Conservation (phyloP, 1,140 invertebrate genomes). For the Brachystomella parvula region DNA sequence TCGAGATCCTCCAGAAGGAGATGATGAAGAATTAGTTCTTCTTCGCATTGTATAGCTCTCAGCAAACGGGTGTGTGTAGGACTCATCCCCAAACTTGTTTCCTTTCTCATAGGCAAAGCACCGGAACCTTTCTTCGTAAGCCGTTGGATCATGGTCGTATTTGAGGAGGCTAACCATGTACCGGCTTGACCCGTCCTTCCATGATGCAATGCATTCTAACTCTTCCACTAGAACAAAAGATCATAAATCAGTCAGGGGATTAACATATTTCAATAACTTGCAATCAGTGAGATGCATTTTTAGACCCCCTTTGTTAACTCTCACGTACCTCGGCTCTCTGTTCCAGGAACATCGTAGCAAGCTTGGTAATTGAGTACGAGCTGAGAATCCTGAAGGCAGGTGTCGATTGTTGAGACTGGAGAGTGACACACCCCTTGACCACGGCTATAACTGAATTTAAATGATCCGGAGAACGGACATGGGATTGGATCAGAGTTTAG, state of each 20-base stretch:
- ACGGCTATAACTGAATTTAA: conserved; percentile 45
- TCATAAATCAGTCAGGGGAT: not conserved
- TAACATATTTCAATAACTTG: conserved; percentile 44
- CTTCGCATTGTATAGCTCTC: not conserved
- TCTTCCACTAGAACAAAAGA: conserved; percentile 61
- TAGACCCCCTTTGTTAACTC: no score
- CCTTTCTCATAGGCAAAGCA: conserved; percentile 81
- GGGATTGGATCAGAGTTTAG: conserved; percentile 38
- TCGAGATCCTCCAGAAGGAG: conserved; percentile 15
- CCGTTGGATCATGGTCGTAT: conserved; percentile 52
- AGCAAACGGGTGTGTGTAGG: not conserved
- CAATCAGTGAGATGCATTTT: conserved; percentile 42
- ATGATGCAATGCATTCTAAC: conserved; percentile 67
- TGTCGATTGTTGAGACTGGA: conserved; percentile 53
- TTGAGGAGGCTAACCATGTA: conserved; percentile 71
- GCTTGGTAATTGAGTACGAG: conserved; percentile 57
- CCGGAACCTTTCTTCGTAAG: conserved; percentile 80
- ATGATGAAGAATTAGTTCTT: not conserved
- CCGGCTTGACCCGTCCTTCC: not conserved
- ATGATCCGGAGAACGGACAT: conserved; percentile 40
- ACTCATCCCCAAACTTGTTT: conserved; percentile 4
- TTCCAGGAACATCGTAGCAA: conserved; percentile 53
- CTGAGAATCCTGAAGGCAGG: conserved; percentile 55
- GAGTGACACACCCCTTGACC: conserved; percentile 43
- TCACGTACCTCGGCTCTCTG: conserved; percentile 44